Base-by-base conservation (phyloP, 1,140 invertebrate genomes). In the Anastrepha ludens region DNA sequence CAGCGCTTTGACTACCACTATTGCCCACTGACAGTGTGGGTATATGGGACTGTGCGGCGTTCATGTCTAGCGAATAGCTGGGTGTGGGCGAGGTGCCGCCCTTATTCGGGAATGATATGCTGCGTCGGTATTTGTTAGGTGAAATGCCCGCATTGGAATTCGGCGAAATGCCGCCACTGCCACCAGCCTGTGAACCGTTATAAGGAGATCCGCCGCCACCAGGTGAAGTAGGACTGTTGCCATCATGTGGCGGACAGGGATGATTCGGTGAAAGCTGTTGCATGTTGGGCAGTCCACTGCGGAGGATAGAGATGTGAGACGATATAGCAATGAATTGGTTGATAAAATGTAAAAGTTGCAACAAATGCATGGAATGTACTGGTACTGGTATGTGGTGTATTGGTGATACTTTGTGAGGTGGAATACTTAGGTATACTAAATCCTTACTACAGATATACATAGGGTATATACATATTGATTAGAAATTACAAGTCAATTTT, bases 101-200 rank as follows among this genome's bases (percentile, higher is more conserved):
- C 93, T 98, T 98, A 70, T 97, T 97, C 64, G 97, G 97, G 94
- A 98, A 98, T 1, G 97, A 98, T 87, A 97, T 97, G 94, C 97
- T 98, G 88, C 97, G 94, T 60, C 97, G 95, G 94, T 98, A 98
- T 92, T 98, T 98, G 55, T 96, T 96, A 64, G 97, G 97, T 92
- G 97, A 95, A 39, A 93, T 91, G 6, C 91, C 92, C 89, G 89
- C 90, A 87, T 85, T 74, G 39, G 88, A 87, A 88, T 87, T 88
- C 44, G 91, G 91, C 70, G 91, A 92, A 39, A 92, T 91, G 65
- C 91, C 91, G 29, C 91, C 91, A 88, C 90, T 91, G 88, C 91
- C 90, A 29, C 91, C 91, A 85, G 92, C 91, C 88, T 93, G 92
- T 6, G 91, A 92, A 87, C 91, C 92, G 87, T 92, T 91, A 55